These are phyloP conservation scores for Drosophila monieri DNA, from an alignment of 2,888 invertebrate genomes.

Conservation along the genomic window DNA sequence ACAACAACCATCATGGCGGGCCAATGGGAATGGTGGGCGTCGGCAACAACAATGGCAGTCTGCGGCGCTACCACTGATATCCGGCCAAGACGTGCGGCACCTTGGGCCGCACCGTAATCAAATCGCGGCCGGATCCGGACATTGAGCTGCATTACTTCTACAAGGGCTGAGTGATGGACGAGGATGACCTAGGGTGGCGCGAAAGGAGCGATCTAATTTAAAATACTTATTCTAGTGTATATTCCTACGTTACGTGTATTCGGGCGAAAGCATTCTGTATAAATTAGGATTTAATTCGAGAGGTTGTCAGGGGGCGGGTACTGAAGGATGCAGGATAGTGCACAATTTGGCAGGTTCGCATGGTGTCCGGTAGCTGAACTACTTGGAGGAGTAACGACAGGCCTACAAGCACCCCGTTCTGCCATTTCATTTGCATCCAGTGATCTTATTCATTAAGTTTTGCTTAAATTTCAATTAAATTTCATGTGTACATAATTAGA, in stretches of 20 bases:
- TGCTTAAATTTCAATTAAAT: constrained; percentile 51
- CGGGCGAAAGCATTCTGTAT: constrained; percentile 61
- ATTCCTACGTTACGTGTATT: constrained; percentile 55
- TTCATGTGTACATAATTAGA: constrained; percentile 61
- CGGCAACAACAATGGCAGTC: constrained; percentile 78
- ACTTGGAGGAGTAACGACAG: constrained; percentile 1
- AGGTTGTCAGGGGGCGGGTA: constrained; percentile 16
- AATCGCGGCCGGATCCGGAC: constrained; percentile 53
- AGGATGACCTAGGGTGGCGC: constrained; percentile 1
- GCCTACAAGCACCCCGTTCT: constrained; percentile 3
- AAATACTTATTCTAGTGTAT: constrained; percentile 41
- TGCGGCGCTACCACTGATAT: constrained; percentile 83
- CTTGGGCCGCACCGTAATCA: constrained; percentile 60
- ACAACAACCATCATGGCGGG: constrained; percentile 66
- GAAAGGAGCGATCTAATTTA: constrained; percentile 30
- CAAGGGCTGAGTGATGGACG: constrained; percentile 53
- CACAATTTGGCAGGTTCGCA: constrained; percentile 30
- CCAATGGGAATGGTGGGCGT: constrained; percentile 41
- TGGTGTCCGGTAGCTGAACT: not conserved
- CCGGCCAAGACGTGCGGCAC: constrained; percentile 75
- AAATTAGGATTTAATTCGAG: constrained; percentile 67
- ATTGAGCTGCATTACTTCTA: constrained; percentile 79
- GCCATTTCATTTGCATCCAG: constrained; percentile 73
- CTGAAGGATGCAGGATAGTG: constrained; percentile 5
- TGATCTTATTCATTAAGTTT: constrained; percentile 81